These are phyloP conservation scores for Hecatera dysodea DNA, from an alignment of 2,888 invertebrate species.

Conservation along the genomic window DNA sequence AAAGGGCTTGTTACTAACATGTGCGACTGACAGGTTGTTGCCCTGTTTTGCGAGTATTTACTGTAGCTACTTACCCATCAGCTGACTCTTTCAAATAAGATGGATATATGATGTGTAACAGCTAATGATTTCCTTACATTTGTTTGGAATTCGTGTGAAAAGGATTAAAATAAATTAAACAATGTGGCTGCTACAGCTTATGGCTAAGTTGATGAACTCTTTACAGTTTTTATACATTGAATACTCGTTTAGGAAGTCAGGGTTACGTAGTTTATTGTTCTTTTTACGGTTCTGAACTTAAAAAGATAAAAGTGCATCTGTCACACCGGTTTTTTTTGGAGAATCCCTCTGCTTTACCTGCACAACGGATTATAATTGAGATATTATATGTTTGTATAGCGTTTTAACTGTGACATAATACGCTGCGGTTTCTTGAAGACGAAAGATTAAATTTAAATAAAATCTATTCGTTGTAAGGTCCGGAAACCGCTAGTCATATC, in stretches of 20 bases:
- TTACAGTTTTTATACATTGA: neutral
- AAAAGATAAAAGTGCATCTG: too few species aligned
- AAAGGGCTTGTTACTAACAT: slow-evolving; percentile 1
- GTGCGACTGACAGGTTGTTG: slow-evolving; percentile 24
- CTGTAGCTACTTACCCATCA: neutral
- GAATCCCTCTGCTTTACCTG: neutral
- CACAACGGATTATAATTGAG: neutral
- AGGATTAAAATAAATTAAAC: too few species aligned
- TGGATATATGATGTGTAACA: too few species aligned
- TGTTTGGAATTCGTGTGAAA: too few species aligned
- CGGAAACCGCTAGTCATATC: slow-evolving; percentile 75
- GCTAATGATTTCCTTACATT: neutral
- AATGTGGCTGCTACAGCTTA: too few species aligned
- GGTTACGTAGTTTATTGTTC: too few species aligned
- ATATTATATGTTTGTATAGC: slow-evolving; percentile 5
- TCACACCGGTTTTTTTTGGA: neutral
- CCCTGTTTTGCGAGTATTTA: slow-evolving; percentile 10
- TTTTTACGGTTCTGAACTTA: too few species aligned
- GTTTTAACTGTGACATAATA: slow-evolving; percentile 32
- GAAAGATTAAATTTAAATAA: slow-evolving; percentile 74
- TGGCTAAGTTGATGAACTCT: neutral
- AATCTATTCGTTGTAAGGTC: slow-evolving; percentile 66
- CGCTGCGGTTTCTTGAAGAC: slow-evolving; percentile 58
- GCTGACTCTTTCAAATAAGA: slow-evolving; percentile 6
- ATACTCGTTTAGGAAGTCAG: neutral